These are phyloP conservation scores for Apodemia hepburni DNA, from an alignment of 2,888 invertebrate species.

Conservation along the genomic window DNA sequence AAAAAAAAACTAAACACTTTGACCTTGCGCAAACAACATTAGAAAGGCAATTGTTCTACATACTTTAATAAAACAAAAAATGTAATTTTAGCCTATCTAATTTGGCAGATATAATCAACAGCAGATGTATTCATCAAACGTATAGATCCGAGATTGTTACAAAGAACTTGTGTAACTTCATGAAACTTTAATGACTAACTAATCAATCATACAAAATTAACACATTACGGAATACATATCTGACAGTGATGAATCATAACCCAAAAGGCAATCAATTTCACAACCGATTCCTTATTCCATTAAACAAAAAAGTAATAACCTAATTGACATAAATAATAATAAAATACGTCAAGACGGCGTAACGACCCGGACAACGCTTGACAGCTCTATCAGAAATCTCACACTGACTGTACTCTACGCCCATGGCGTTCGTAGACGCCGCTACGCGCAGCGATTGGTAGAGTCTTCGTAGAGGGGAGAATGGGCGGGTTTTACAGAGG, in stretches of 20 bases:
- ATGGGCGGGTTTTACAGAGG: constrained; percentile 44
- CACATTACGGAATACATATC: constrained; percentile 72
- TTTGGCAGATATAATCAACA: constrained; percentile 56
- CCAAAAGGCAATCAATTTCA: constrained; percentile 77
- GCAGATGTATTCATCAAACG: constrained; percentile 35
- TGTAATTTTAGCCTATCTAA: constrained; percentile 28
- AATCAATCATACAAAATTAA: constrained; percentile 78
- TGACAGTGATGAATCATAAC: constrained; percentile 79
- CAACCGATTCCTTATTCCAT: constrained; percentile 78
- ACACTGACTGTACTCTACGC: constrained; percentile 55
- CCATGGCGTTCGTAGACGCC: constrained; percentile 40
- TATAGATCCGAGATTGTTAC: constrained; percentile 39
- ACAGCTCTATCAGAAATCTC: constrained; percentile 76
- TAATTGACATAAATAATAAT: constrained; percentile 81
- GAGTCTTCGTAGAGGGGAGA: constrained; percentile 38
- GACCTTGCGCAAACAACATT: not conserved
- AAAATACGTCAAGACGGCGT: constrained; percentile 77
- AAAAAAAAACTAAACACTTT: not conserved
- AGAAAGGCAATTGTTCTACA: constrained; percentile 8
- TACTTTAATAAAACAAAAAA: constrained; percentile 4
- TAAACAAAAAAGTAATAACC: constrained; percentile 79
- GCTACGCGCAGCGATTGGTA: constrained; percentile 47
- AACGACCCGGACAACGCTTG: constrained; percentile 75
- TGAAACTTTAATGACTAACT: constrained; percentile 70
- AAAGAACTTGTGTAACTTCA: constrained; percentile 70